phyloP scores from a whole-genome alignment of 2,888 invertebrate genomes.

The Biston stratarius region DNA sequence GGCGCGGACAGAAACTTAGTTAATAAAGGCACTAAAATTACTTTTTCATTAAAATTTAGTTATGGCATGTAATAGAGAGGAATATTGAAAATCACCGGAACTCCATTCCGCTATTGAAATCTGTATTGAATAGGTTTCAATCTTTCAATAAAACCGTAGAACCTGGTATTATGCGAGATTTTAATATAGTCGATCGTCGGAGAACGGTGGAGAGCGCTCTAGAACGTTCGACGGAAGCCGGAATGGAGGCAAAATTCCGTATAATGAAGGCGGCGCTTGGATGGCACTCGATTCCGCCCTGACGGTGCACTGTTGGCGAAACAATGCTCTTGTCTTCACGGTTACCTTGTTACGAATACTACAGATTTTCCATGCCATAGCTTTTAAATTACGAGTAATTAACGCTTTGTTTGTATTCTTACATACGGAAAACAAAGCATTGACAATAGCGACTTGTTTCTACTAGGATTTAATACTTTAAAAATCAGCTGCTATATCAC shows the following conservation, averaged over 20 bases:
- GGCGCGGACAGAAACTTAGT: too few species aligned
- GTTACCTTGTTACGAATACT: conserved; percentile 23
- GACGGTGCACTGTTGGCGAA: conserved; percentile 68
- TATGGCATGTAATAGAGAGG: neutral
- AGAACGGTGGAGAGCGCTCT: conserved; percentile 47
- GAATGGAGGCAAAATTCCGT: conserved; percentile 54
- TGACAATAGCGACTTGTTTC: too few species aligned
- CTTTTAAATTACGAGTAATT: conserved; percentile 13
- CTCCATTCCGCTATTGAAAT: conserved; percentile 30
- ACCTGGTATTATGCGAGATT: conserved; percentile 27
- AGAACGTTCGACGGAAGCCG: conserved; percentile 14
- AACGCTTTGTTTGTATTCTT: neutral
- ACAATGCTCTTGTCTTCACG: conserved; percentile 56
- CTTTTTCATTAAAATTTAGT: too few species aligned
- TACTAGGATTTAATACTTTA: too few species aligned
- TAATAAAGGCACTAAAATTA: neutral
- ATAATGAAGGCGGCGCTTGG: conserved; percentile 58
- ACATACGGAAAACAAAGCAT: too few species aligned
- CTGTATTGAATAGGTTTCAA: conserved; percentile 24
- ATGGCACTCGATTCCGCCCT: conserved; percentile 63
- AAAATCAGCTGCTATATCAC: too few species aligned
- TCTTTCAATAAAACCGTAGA: conserved; percentile 27
- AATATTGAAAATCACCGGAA: conserved; percentile 11
- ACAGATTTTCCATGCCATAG: conserved; percentile 23
- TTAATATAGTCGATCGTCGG: conserved; percentile 35